Conservation (phyloP, 1,140 invertebrate genomes). For the Drosophila tani region DNA sequence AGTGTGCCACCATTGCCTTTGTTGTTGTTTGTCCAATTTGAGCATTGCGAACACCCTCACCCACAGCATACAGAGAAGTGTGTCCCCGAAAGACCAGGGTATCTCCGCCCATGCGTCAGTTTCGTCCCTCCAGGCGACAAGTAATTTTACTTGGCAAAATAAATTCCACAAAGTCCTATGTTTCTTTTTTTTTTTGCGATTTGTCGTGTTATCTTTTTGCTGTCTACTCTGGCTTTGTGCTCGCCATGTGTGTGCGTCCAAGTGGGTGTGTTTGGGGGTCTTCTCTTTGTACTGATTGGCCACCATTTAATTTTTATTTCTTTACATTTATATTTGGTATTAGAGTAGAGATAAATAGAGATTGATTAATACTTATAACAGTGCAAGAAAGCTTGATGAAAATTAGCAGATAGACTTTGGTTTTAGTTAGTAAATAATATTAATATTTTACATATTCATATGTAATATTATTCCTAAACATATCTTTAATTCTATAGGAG, state of each 20-base stretch:
- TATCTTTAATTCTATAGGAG: too few species aligned
- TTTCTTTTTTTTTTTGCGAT: conserved; percentile 46
- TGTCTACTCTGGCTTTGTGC: conserved; percentile 52
- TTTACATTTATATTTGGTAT: conserved; percentile 30
- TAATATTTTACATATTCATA: too few species aligned
- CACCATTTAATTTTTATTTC: conserved; percentile 66
- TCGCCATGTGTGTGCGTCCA: conserved; percentile 16
- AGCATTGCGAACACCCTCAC: conserved; percentile 5
- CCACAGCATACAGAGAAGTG: conserved; percentile 2
- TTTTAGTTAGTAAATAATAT: not conserved
- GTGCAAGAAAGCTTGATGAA: not conserved
- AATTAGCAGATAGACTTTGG: not conserved
- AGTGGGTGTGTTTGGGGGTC: conserved; percentile 16
- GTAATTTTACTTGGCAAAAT: conserved; percentile 82
- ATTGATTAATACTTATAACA: not conserved
- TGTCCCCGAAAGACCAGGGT: conserved; percentile 26
- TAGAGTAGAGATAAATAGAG: not conserved
- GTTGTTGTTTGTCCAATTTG: conserved; percentile 66
- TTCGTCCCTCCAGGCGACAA: conserved; percentile 72
- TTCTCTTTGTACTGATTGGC: conserved; percentile 61
- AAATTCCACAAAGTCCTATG: conserved; percentile 75
- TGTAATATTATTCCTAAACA: too few species aligned
- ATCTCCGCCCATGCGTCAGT: conserved; percentile 25
- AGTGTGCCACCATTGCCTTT: conserved; percentile 47
- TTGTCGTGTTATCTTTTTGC: conserved; percentile 28